phyloP scores from a whole-genome alignment of 2,113 vertebrate species.

The Pleuronectes platessa region DNA sequence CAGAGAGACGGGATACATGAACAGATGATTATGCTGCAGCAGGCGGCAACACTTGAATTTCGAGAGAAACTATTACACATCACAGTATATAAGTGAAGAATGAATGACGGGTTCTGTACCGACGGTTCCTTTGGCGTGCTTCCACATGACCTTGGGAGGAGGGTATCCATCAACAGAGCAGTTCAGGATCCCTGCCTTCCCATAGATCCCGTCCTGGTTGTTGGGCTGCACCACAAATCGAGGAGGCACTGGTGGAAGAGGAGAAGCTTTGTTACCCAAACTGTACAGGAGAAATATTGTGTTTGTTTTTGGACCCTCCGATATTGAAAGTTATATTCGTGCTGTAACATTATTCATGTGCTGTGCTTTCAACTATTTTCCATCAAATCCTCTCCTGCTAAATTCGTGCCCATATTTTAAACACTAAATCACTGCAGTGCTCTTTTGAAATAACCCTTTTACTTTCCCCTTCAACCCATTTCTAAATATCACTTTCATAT shows the following conservation, averaged over 20 bases:
- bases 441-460: conserved; percentile 4
- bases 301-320: too few species aligned
- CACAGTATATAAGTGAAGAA: conserved; percentile 17
- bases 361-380: background rate
- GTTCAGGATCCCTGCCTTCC: conserved; percentile 95
- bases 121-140: conserved; percentile 92
- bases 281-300: too few species aligned
- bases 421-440: background rate
- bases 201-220: conserved; percentile 98
- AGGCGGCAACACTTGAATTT: background rate
- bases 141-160: conserved; percentile 99
- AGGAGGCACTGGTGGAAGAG: conserved; percentile 88
- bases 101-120: conserved; percentile 56
- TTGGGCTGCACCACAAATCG: conserved; percentile 98
- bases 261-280: background rate
- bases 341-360: background rate
- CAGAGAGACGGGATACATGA: conserved; percentile 2
- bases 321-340: background rate
- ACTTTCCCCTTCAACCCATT: conserved; percentile 1
- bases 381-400: background rate
- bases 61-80: background rate
- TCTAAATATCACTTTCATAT: conserved; percentile 15
- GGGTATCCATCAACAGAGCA: conserved; percentile 98
- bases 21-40: background rate
- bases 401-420: background rate